Percentiles rank a stretch among this genome's conserved stretches.
These are phyloP conservation scores for Petrocephalus microphthalmus DNA, from an alignment of 2,113 vertebrate genomes.

Conservation along the genomic window DNA sequence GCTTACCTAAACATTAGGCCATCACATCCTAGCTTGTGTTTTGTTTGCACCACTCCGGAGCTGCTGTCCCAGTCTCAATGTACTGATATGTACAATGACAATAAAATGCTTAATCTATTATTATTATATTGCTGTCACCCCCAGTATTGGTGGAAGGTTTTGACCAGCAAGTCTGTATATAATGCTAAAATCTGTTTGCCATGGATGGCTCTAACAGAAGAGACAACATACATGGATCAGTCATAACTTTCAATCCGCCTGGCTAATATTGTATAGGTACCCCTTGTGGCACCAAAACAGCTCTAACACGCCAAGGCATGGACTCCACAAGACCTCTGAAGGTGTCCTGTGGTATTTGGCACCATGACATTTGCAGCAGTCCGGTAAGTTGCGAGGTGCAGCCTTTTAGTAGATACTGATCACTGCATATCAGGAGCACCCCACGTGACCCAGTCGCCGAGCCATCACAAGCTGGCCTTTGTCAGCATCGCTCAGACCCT, in stretches of 20 bases:
- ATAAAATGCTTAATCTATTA: background rate
- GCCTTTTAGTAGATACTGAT: background rate
- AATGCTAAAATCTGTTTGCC: background rate
- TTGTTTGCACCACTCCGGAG: background rate
- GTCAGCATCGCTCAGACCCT: background rate
- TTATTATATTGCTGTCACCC: background rate
- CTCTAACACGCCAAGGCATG: background rate
- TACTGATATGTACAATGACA: background rate
- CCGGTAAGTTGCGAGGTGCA: no score
- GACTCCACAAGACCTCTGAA: background rate
- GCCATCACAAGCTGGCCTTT: background rate
- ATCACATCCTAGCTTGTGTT: background rate
- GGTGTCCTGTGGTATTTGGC: background rate
- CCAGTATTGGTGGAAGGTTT: background rate
- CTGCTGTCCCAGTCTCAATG: background rate
- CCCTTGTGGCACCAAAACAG: background rate
- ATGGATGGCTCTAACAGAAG: background rate
- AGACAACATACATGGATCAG: background rate
- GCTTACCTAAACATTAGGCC: no score
- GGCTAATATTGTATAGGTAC: background rate
- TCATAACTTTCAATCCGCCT: background rate
- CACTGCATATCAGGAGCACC: background rate
- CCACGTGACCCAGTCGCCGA: background rate
- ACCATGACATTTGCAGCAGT: no score
- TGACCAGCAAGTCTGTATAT: background rate